Conservation (phyloP, 1,140 invertebrate species). For the Bombus soroeensis region DNA sequence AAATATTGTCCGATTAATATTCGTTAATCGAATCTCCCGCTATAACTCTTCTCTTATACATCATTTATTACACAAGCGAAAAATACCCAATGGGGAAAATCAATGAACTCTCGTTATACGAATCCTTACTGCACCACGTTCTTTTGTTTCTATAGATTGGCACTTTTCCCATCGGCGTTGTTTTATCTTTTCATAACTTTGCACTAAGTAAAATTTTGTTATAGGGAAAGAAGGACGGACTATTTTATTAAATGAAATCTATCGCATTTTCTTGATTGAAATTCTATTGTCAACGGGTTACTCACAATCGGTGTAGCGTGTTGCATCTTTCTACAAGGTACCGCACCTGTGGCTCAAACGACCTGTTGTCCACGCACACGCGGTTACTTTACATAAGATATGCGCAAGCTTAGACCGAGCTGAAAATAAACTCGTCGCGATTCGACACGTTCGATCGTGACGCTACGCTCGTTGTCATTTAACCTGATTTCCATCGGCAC, state of each 20-base stretch:
- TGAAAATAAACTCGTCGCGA: slow-evolving; percentile 68
- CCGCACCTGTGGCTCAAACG: slow-evolving; percentile 58
- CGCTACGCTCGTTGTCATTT: slow-evolving; percentile 54
- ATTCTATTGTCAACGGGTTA: not conserved
- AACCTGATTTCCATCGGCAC: slow-evolving; percentile 63
- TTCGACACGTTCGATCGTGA: slow-evolving; percentile 66
- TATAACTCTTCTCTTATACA: too few relatives aligned
- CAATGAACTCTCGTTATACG: not conserved
- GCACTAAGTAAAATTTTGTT: not conserved
- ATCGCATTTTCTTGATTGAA: not conserved
- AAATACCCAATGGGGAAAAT: fast-evolving
- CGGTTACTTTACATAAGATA: slow-evolving; percentile 70
- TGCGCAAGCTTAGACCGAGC: slow-evolving; percentile 63
- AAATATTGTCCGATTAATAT: too few relatives aligned
- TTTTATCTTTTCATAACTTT: not conserved
- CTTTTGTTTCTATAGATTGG: not conserved
- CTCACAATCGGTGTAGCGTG: not conserved
- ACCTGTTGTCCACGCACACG: slow-evolving; percentile 62
- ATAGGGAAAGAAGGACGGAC: too few relatives aligned
- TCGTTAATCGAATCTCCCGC: too few relatives aligned
- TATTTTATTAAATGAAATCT: not conserved
- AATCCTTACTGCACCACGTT: not conserved
- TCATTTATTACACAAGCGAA: too few relatives aligned
- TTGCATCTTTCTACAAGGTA: slow-evolving; percentile 34
- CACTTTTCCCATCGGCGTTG: too few relatives aligned